These are phyloP conservation scores for Zaprionus bogoriensis DNA, from an alignment of 2,888 invertebrate genomes.

Conservation along the genomic window DNA sequence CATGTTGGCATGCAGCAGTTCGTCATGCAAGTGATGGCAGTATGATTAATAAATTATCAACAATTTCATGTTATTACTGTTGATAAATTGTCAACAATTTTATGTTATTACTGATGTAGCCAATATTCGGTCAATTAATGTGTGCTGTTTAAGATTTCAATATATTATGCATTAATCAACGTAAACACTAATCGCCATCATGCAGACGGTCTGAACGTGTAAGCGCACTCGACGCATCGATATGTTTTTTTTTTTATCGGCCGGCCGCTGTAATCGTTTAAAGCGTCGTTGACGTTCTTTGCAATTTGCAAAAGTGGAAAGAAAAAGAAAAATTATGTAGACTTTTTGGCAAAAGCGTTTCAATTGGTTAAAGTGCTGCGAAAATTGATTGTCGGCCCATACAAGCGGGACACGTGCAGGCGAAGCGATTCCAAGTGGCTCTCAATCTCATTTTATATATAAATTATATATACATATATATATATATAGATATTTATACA, in stretches of 20 bases:
- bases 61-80: too few species aligned
- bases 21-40: conserved; percentile 12
- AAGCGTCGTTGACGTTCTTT: conserved; percentile 67
- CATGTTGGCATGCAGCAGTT: conserved; percentile 7
- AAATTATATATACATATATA: conserved; percentile 14
- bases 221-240: conserved; percentile 35
- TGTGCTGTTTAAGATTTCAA: too few species aligned
- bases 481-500: conserved; percentile 12
- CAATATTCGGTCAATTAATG: too few species aligned
- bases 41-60: not conserved
- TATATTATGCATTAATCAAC: too few species aligned
- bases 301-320: conserved; percentile 67
- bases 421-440: not conserved
- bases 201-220: conserved; percentile 35
- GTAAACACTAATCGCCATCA: conserved; percentile 26
- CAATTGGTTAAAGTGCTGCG: conserved; percentile 25
- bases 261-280: conserved; percentile 62
- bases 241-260: conserved; percentile 33
- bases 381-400: conserved; percentile 8
- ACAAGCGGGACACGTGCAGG: conserved; percentile 18
- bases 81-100: too few species aligned
- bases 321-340: conserved; percentile 61
- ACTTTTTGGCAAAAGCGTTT: conserved; percentile 33
- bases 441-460: conserved; percentile 17
- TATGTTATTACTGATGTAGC: too few species aligned